Evolutionary conservation across 2,888 invertebrate species (phyloP), one percentile per base, ranked within the genome.

Genomic region (Meganola albula): DNA sequence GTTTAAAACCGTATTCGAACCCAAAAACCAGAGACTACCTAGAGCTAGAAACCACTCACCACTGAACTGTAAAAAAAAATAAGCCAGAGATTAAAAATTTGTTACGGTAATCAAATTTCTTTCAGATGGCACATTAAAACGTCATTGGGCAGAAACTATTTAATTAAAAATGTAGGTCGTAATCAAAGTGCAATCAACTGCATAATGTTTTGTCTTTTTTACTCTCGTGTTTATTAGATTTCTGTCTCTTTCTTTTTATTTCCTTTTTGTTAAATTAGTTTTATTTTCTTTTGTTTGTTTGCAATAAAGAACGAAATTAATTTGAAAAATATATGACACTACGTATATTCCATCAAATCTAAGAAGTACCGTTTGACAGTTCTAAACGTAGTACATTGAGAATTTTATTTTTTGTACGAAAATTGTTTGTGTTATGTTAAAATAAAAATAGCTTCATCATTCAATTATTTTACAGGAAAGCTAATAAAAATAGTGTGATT

Each of bases 131-230:
- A 10, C 16, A 40, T 48, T 41, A 38, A 45, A 51, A 51, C 11
- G 42, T 51, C 37, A 51, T 51, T 40, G 36, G 12, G 28, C 23
- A 11, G 11, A 32, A 31, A 12, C 32, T 32, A 37, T 48, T 49
- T 34, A 48, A 45, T 51, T 33, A 34, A 25, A 37, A 37, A 52
- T 36, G 30, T 48, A 34, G 52, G 35, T 34, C 40, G 43, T 28
- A 46, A 51, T 51, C 51, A 51, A 51, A 52, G 49, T 46, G 49
- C 46, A 51, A 52, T 51, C 51, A 51, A 46, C 37, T 37, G 40
- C 34, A 37, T n/a, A 20, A 9, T 27, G 8, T 6, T 39, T 20
- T 34, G 2, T 44, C 46, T 9, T 25, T 34, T 33, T 20, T 7
- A 7, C n/a, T 51, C 39, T 40, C 4, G 7, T 11, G 4, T 2